phyloP scores from a whole-genome alignment of 1,140 invertebrate species.

The Anthonomus grandis region DNA sequence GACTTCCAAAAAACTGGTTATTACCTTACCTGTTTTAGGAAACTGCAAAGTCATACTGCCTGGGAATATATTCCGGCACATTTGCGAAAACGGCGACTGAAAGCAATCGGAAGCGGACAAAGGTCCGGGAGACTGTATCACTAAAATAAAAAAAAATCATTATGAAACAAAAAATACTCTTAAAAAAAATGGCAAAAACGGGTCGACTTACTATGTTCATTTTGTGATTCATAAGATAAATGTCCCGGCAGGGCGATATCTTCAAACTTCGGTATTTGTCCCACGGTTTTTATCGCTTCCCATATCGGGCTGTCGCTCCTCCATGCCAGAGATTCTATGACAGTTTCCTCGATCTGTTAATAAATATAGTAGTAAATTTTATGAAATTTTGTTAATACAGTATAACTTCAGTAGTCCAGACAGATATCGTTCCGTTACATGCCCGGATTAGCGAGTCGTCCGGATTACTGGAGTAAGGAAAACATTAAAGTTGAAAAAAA shows the following conservation, averaged over 20 bases:
- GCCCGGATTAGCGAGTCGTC: too few relatives aligned
- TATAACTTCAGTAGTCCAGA: too few relatives aligned
- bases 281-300: constrained; percentile 63
- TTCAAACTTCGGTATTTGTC: constrained; percentile 62
- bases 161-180: neutral
- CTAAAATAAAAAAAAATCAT: constrained; percentile 15
- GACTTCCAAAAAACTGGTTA: too few relatives aligned
- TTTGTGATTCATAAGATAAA: constrained; percentile 18
- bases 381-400: too few relatives aligned
- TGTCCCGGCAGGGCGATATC: constrained; percentile 50
- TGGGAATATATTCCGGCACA: constrained; percentile 35
- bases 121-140: constrained; percentile 48
- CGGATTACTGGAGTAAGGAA: too few relatives aligned
- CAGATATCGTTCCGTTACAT: too few relatives aligned
- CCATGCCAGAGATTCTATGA: constrained; percentile 94
- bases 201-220: constrained; percentile 13
- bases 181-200: neutral
- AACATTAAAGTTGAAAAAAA: too few relatives aligned
- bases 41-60: constrained; percentile 51
- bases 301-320: constrained; percentile 82
- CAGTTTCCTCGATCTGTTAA: constrained; percentile 86
- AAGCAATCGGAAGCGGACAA: constrained; percentile 57
- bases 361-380: too few relatives aligned
- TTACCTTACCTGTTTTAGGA: constrained; percentile 37
- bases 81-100: constrained; percentile 51